Conservation (phyloP, 2,888 invertebrate genomes). For the Podabrus alpinus region DNA sequence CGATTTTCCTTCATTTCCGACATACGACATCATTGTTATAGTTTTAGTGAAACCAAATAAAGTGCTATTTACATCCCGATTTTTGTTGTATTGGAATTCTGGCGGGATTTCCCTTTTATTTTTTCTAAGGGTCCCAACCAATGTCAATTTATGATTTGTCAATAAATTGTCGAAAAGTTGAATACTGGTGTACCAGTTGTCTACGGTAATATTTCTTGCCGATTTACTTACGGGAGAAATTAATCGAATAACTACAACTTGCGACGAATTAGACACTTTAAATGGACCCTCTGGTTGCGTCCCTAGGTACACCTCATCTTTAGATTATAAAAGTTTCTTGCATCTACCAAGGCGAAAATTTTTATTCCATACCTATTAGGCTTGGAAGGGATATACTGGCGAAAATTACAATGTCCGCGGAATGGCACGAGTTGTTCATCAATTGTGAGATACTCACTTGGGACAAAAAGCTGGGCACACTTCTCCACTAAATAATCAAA, state of each 20-base stretch:
- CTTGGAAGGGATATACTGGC: conserved; percentile 35
- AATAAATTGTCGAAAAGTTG: conserved; percentile 31
- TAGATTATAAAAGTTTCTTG: conserved; percentile 58
- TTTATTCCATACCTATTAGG: conserved; percentile 2
- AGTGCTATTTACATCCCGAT: conserved; percentile 18
- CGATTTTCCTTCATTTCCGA: conserved; percentile 15
- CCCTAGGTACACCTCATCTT: not conserved
- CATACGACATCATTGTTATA: conserved; percentile 42
- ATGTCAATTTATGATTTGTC: conserved; percentile 15
- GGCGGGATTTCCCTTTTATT: conserved; percentile 28
- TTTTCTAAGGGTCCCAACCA: conserved; percentile 34
- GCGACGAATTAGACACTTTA: not conserved
- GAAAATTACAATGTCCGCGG: conserved; percentile 32
- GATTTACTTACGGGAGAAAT: not conserved
- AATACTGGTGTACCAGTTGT: conserved; percentile 33
- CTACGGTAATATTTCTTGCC: conserved; percentile 26
- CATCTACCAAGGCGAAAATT: conserved; percentile 63
- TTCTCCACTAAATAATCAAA: conserved; percentile 37
- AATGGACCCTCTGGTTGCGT: conserved; percentile 8
- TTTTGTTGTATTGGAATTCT: conserved; percentile 19
- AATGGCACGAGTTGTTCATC: conserved; percentile 34
- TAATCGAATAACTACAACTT: not conserved
- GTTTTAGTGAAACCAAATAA: conserved; percentile 36
- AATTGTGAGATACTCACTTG: conserved; percentile 31
- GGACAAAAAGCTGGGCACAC: conserved; percentile 24